phyloP scores from a whole-genome alignment of 2,113 vertebrate genomes.

The Pygoscelis antarcticus region DNA sequence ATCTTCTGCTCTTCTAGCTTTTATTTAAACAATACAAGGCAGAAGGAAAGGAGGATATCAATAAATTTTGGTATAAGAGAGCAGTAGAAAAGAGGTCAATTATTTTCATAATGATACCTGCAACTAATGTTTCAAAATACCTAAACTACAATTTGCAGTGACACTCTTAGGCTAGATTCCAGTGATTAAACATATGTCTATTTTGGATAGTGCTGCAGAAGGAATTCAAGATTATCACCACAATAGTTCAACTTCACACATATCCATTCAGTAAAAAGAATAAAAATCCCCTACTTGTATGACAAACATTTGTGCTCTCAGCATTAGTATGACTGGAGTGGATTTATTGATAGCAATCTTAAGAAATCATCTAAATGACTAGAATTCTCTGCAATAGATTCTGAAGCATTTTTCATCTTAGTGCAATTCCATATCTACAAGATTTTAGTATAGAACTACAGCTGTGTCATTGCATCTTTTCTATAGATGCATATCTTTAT shows the following conservation, averaged over 20 bases:
- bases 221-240: background rate
- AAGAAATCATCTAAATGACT: background rate
- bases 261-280: background rate
- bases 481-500: background rate
- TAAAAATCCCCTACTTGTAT: background rate
- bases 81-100: background rate
- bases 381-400: background rate
- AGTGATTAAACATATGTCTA: background rate
- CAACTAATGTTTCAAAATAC: background rate
- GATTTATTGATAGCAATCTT: background rate
- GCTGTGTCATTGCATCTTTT: background rate
- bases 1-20: background rate
- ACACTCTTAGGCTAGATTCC: background rate
- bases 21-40: background rate
- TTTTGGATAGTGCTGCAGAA: background rate
- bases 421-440: background rate
- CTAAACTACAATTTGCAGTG: background rate
- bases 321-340: background rate
- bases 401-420: background rate
- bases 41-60: background rate
- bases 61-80: background rate
- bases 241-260: background rate
- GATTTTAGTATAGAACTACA: background rate
- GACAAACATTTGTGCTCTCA: background rate
- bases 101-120: background rate